phyloP scores from a whole-genome alignment of 2,113 vertebrate genomes.

The Telmatochromis brichardi region DNA sequence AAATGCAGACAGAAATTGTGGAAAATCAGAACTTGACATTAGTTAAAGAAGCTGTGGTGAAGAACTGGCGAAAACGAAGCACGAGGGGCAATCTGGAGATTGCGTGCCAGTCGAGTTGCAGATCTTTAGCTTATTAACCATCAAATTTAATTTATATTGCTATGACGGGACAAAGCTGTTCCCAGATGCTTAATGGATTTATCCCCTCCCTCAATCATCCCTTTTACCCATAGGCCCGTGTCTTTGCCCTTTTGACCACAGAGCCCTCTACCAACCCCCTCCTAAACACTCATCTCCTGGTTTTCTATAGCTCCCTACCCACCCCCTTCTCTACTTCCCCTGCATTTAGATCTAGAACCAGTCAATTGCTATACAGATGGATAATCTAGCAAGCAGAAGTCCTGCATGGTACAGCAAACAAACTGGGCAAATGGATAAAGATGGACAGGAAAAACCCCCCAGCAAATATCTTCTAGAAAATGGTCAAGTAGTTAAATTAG shows the following conservation, averaged over 20 bases:
- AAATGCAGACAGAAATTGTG: not conserved
- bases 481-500: not conserved
- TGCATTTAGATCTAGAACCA: not conserved
- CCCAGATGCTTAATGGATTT: not conserved
- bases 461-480: not conserved
- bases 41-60: not conserved
- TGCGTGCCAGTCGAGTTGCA: not conserved
- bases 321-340: not conserved
- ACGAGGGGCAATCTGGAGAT: not conserved
- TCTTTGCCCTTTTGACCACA: not conserved
- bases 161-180: not conserved
- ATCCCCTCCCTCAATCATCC: not conserved
- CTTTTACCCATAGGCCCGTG: not conserved
- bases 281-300: not conserved
- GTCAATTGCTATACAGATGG: conserved; percentile 32
- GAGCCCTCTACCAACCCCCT: not conserved
- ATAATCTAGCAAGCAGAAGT: conserved; percentile 8
- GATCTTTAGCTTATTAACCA: not conserved
- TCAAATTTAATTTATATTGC: not conserved
- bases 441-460: not conserved
- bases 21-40: not conserved
- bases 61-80: not conserved
- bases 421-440: not conserved
- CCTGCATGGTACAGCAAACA: conserved; percentile 11
- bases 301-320: not conserved